Percentiles rank a stretch among this genome's conserved stretches.
Conservation (phyloP, 2,797 vertebrate species). For the Chelmon rostratus region DNA sequence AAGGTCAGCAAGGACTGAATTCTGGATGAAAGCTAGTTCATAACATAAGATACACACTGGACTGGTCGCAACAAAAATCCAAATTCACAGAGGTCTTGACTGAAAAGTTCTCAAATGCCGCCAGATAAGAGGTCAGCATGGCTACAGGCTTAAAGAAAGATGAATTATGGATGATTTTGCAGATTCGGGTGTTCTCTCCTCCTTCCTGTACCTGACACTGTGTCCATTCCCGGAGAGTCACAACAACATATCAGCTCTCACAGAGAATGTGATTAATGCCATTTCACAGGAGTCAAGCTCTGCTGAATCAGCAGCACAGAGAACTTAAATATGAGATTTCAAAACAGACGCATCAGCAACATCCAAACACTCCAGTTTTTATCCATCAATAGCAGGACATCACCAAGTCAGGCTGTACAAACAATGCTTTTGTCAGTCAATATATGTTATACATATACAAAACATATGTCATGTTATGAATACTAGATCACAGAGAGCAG, state of each 20-base stretch:
- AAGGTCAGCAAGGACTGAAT: conserved; percentile 40
- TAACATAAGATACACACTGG: neutral
- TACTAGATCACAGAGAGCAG: neutral
- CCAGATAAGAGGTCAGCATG: neutral
- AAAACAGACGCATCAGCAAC: conserved; percentile 12
- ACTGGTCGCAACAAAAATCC: neutral
- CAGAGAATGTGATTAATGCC: conserved; percentile 34
- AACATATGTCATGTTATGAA: too few species aligned
- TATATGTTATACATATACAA: too few species aligned
- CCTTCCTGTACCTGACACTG: neutral
- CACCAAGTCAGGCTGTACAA: neutral
- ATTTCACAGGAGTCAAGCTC: neutral
- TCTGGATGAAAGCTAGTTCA: neutral
- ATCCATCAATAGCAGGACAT: neutral
- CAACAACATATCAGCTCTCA: conserved; percentile 22
- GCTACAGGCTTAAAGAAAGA: neutral
- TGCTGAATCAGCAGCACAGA: conserved; percentile 31
- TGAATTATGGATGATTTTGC: conserved; percentile 6
- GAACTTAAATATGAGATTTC: conserved; percentile 20
- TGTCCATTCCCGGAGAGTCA: conserved; percentile 15
- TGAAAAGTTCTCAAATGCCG: neutral
- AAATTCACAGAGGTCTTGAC: neutral
- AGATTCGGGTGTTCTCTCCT: neutral
- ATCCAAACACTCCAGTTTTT: neutral
- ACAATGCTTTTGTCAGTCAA: neutral